A percentile compares a stretch with the other conserved stretches of the same genome.
phyloP scores from a whole-genome alignment of 2,113 vertebrate genomes.

The Nothobranchius furzeri region DNA sequence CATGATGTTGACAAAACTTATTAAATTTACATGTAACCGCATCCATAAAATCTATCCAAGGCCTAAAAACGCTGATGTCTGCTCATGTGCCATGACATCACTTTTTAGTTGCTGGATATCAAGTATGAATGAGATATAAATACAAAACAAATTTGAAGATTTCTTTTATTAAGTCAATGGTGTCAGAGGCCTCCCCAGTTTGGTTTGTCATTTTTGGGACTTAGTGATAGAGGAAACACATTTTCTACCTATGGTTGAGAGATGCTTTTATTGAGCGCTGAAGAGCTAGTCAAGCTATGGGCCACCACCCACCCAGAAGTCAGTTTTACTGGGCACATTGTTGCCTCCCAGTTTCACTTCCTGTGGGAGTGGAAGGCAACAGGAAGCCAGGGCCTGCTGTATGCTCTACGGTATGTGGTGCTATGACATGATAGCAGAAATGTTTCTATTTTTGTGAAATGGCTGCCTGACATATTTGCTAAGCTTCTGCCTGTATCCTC shows the following conservation, averaged over 20 bases:
- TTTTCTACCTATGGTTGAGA: slow-evolving; percentile 52
- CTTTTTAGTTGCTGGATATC: slow-evolving; percentile 69
- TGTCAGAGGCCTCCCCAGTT: slow-evolving; percentile 36
- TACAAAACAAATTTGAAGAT: slow-evolving; percentile 3
- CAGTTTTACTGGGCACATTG: slow-evolving; percentile 49
- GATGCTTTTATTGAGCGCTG: slow-evolving; percentile 37
- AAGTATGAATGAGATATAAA: slow-evolving; percentile 57
- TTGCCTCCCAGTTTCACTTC: slow-evolving; percentile 72
- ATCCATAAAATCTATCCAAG: slow-evolving; percentile 69
- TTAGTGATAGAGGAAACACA: slow-evolving; percentile 32
- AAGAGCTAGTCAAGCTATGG: slow-evolving; percentile 40
- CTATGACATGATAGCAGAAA: slow-evolving; percentile 75
- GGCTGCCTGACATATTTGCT: slow-evolving; percentile 76
- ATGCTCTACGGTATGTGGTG: slow-evolving; percentile 56
- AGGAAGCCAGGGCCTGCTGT: slow-evolving; percentile 66
- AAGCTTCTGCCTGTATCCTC: slow-evolving; percentile 75
- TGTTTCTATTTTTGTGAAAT: slow-evolving; percentile 70
- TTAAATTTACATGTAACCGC: slow-evolving; percentile 28
- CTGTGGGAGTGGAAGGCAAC: slow-evolving; percentile 70
- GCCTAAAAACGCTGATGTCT: slow-evolving; percentile 63
- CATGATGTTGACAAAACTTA: slow-evolving; percentile 20
- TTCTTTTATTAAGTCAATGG: slow-evolving; percentile 20
- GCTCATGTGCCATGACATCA: slow-evolving; percentile 56
- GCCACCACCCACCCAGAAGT: slow-evolving; percentile 48
- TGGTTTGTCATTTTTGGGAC: slow-evolving; percentile 77